Percentiles rank a stretch among this genome's conserved stretches.
These are phyloP conservation scores for Plebejus anna DNA, from an alignment of 2,888 invertebrate species.

Conservation along the genomic window DNA sequence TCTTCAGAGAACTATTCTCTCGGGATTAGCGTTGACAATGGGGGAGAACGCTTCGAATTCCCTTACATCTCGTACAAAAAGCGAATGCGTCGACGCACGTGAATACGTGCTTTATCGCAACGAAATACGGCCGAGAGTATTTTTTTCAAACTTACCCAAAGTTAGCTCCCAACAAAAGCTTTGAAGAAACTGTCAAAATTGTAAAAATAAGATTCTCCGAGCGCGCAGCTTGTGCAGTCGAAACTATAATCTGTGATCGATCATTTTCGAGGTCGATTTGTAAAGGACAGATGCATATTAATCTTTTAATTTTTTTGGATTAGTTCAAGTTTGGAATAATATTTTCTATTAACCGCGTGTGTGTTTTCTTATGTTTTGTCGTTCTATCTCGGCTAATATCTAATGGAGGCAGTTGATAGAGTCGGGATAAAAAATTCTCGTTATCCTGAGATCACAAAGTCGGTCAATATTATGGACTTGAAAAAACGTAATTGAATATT, in stretches of 20 bases:
- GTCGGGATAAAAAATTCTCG: background rate
- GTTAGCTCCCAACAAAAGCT: conserved; percentile 19
- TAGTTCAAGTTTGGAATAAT: background rate
- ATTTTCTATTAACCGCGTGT: conserved; percentile 1
- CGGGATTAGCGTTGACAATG: conserved; percentile 43
- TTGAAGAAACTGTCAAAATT: conserved; percentile 29
- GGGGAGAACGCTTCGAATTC: conserved; percentile 32
- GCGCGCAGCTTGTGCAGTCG: conserved; percentile 27
- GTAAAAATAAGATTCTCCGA: conserved; percentile 29
- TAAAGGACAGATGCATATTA: conserved; percentile 27
- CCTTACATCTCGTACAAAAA: conserved; percentile 24
- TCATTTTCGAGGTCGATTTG: conserved; percentile 25
- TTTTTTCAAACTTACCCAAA: background rate
- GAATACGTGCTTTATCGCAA: background rate
- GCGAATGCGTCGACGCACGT: background rate
- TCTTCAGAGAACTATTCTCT: conserved; percentile 39
- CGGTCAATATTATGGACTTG: background rate
- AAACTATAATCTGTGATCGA: conserved; percentile 28
- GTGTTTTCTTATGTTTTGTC: background rate
- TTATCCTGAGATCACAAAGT: background rate
- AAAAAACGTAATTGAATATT: conserved; percentile 6
- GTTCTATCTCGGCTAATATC: conserved; percentile 3
- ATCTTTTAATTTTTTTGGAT: conserved; percentile 13
- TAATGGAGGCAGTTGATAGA: background rate
- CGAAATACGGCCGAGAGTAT: background rate